Percentiles rank a stretch among this genome's conserved stretches.
Evolutionary conservation across 2,888 invertebrate genomes (phyloP).

Genomic region (Pseudolycoriella hygida): DNA sequence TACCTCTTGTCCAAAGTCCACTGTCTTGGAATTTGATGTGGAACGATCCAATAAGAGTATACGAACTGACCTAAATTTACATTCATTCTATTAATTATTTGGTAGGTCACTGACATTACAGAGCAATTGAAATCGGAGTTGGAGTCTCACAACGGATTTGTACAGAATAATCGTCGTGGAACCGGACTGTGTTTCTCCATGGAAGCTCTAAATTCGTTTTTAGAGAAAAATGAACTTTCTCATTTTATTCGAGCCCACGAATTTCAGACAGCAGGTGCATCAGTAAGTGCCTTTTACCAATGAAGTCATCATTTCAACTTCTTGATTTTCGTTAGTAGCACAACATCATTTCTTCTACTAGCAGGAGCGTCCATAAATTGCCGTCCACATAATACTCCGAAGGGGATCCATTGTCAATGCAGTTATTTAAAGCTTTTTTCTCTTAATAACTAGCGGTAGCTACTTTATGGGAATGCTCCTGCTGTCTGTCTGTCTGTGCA

Average conservation of each 20-base stretch:
- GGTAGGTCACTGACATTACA: constrained; percentile 14
- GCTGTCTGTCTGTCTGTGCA: too few relatives aligned
- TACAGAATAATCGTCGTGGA: constrained; percentile 44
- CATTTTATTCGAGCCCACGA: constrained; percentile 61
- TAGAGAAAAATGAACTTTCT: constrained; percentile 43
- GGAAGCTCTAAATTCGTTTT: constrained; percentile 47
- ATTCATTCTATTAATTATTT: constrained; percentile 4
- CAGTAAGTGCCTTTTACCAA: constrained; percentile 28
- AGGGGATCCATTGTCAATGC: background rate
- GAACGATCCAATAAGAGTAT: constrained; percentile 53
- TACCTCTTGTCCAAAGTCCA: constrained; percentile 48
- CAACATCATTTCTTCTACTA: too few relatives aligned
- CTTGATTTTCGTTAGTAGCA: too few relatives aligned
- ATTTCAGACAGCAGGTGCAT: constrained; percentile 50
- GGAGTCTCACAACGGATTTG: constrained; percentile 45
- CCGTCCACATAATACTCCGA: too few relatives aligned
- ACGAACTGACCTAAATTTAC: too few relatives aligned
- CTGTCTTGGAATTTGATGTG: constrained; percentile 64
- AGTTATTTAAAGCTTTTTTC: too few relatives aligned
- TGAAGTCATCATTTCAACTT: background rate
- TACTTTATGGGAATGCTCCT: too few relatives aligned
- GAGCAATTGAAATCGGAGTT: constrained; percentile 34
- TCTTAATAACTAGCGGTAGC: too few relatives aligned
- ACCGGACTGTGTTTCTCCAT: constrained; percentile 56
- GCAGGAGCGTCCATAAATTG: too few relatives aligned